Conservation (phyloP, 2,113 vertebrate species). For the Apodemus sylvaticus region DNA sequence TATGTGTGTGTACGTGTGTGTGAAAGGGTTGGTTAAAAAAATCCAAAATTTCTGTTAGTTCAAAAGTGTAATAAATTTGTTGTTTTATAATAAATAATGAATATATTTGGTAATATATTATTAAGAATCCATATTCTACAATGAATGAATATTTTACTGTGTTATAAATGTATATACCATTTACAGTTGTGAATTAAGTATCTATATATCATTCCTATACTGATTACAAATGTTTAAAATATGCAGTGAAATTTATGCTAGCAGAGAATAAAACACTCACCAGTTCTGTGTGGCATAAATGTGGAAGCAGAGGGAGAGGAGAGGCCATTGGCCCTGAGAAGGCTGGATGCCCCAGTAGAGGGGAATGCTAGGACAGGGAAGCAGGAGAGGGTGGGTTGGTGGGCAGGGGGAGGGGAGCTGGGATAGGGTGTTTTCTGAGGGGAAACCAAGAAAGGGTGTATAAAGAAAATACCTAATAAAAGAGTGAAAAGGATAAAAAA, state of each 20-base stretch:
- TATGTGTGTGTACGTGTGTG: not conserved
- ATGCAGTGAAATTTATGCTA: constrained; percentile 4
- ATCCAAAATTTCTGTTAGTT: not conserved
- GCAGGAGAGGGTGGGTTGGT: no score
- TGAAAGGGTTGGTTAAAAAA: not conserved
- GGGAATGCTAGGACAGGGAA: no score
- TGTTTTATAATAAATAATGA: not conserved
- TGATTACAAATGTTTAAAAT: not conserved
- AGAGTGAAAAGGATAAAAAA: no score
- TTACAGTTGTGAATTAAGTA: not conserved
- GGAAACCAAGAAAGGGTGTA: no score
- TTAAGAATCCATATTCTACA: not conserved
- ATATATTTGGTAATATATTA: not conserved
- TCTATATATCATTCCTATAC: not conserved
- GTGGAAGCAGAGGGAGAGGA: not conserved
- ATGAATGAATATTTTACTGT: not conserved
- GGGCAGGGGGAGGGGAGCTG: no score
- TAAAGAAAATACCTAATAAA: no score
- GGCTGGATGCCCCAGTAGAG: no score
- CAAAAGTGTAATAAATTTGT: not conserved
- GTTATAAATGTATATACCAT: not conserved
- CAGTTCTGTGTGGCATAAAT: not conserved
- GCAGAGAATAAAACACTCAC: constrained; percentile 2
- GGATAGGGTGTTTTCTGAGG: no score
- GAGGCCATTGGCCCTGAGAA: no score